Evolutionary conservation across 2,113 vertebrate species (phyloP), one percentile per base, ranked within the genome.

Genomic region (Calcarius ornatus): DNA sequence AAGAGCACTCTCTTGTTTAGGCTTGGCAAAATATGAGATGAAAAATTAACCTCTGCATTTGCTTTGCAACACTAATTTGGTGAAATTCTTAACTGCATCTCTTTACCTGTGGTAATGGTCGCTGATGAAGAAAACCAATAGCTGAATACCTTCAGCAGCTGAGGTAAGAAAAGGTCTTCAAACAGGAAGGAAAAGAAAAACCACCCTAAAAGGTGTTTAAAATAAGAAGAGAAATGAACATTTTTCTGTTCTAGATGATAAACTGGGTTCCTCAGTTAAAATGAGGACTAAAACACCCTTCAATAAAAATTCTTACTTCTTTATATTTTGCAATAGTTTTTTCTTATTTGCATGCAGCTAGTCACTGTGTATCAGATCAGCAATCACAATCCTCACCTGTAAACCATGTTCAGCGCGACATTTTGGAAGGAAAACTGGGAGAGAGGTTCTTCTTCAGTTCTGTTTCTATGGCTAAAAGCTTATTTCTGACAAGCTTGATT

Each of bases 141-240:
- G 16, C 27, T 83, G 23, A 65, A 63, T 59, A 50, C 4, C 77
- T 82, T 50, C 28, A 77, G 25, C 12, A 80, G 35, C 27, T 38
- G 59, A 75, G 13, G 23, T 47, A 70, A 92, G 42, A 68, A 77
- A 70, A 81, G 23, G 6, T 15, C 18, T 90, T 90, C 42, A 83
- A 48, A 15, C 17, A 72, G 19, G 14, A 85, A 64, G 9, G 23
- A 38, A 23, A 15, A 37, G 8, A 12, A 15, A 4, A 12, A 38
- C 11, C n/a, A 28, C 0, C 11, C 7, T 61, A 16, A 81, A 81
- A 66, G 17, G 0, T 37, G 8, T 42, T 15, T 81, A 43, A 79
- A 73, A 30, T 53, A 53, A 43, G 50, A 23, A 75, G 45, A 38
- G 4, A 80, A 80, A 89, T 10, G 3, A 71, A 40, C 2, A 30